Base-by-base conservation (phyloP, 2,113 vertebrate species). In the Coptodon rendalli region DNA sequence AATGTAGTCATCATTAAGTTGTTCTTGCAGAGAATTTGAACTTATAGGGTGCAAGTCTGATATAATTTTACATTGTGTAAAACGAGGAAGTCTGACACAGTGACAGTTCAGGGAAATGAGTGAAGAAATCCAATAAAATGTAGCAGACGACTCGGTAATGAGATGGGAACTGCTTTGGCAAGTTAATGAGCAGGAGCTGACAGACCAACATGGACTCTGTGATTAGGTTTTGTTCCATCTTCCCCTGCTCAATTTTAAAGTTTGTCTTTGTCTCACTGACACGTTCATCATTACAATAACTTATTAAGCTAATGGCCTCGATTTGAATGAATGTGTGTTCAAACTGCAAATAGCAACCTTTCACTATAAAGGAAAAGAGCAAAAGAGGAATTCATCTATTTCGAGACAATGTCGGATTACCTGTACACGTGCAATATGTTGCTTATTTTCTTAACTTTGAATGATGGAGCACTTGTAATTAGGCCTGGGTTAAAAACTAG, bases 91-190 rank as follows among this genome's bases (percentile, higher is more conserved):
- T 91, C 76, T 45, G 34, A 86, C 19, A 27, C 53, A 17, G 54
- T 59, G 54, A 81, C 73, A 91, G 38, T 59, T 82, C 45, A 7
- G 86, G 79, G 59, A 86, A 93, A 93, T 93, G 92, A 94, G 81
- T 73, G 71, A 53, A 93, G 86, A 93, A 91, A 92, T 95, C 76
- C 63, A 91, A 89, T 93, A 61, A 92, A 92, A 80, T 27, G 3
- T 40, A 73, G 81, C 82, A 87, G 87, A 89, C 82, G 83, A 59
- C 63, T 36, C 16, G 22, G 83, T 61, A 88, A 90, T 24, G 1
- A 79, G 82, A 90, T 61, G 84, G 83, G 57, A 87, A 24, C 80
- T 66, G 27, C 40, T 83, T 29, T 31, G 81, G 68, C 12, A 71
- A 71, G 57, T 90, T 91, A 91, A 93, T 91, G 90, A 91, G 87